Evolutionary conservation across 2,113 vertebrate species (phyloP), one percentile per base, ranked within the genome.

Genomic region (Paraplagusia blochii): DNA sequence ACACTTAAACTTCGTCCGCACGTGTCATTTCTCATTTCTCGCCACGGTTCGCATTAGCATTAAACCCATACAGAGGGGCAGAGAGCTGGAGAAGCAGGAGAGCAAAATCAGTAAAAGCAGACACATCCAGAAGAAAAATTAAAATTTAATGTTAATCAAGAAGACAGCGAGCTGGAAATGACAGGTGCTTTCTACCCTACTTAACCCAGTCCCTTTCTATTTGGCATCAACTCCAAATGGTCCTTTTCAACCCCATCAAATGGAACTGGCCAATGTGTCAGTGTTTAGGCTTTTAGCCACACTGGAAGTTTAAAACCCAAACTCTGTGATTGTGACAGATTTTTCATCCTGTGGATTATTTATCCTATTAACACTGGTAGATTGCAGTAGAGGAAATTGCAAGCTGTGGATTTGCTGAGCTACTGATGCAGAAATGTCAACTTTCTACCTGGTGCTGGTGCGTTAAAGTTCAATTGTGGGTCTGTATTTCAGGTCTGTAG

Each of bases 141-240:
- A 97, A 98, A 95, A 93, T 98, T 98, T 98, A 92, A 98, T 98
- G 94, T 92, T 95, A 95, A 95, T 98, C 94, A 96, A 94, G 91
- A 86, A 84, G 89, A 85, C 90, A 75, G 90, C 89, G 92, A 94
- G 95, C 92, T 89, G 91, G 90, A 94, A 90, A 90, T 96, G 95
- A 96, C 95, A 97, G 94, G 93, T 93, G 92, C 93, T 93, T 95
- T 96, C 95, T 97, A 95, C 91, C 93, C 94, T 95, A 95, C 92
- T 97, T 95, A 93, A 90, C 92, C 91, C 94, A 93, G 95, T 97
- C 95, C 92, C 91, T 85, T 92, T 80, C 69, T 93, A 92, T 91
- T 94, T 94, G 93, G 49, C 75, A 53, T 43, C 81, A 77, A 65
- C 87, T 84, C 88, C 74, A 82, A 83, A 83, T 90, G 90, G 65